phyloP scores from a whole-genome alignment of 2,113 vertebrate genomes.

The Chloropsis hardwickii region DNA sequence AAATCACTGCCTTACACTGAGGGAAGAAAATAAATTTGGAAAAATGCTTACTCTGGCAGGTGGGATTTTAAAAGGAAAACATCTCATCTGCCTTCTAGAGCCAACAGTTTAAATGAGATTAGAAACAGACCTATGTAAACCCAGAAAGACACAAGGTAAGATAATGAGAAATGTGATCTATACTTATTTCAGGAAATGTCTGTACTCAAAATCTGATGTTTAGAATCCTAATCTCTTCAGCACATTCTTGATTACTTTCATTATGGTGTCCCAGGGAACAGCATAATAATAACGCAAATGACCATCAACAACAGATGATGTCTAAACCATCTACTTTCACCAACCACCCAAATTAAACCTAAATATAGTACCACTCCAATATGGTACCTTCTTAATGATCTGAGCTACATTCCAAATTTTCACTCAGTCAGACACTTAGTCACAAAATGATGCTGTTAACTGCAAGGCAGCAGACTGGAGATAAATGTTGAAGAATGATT shows the following conservation, averaged over 20 bases:
- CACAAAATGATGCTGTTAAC: not conserved
- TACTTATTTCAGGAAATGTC: not conserved
- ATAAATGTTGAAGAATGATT: not conserved
- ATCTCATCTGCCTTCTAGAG: not conserved
- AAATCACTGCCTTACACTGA: not conserved
- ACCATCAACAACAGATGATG: not conserved
- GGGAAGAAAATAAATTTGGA: not conserved
- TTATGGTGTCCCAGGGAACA: not conserved
- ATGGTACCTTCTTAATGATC: not conserved
- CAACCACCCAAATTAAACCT: not conserved
- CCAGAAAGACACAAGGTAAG: not conserved
- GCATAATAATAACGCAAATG: not conserved
- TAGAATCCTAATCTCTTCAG: not conserved
- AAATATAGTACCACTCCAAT: not conserved
- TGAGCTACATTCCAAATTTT: slow-evolving; percentile 17
- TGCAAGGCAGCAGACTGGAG: not conserved
- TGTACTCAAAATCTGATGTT: not conserved
- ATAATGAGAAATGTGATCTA: not conserved
- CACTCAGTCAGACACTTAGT: not conserved
- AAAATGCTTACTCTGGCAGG: not conserved
- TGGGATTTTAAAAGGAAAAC: not conserved
- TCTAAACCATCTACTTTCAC: not conserved
- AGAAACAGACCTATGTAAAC: not conserved
- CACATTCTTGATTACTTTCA: not conserved
- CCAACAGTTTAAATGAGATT: not conserved